Base-by-base conservation (phyloP, 2,888 invertebrate genomes). In the Cephus runcator region DNA sequence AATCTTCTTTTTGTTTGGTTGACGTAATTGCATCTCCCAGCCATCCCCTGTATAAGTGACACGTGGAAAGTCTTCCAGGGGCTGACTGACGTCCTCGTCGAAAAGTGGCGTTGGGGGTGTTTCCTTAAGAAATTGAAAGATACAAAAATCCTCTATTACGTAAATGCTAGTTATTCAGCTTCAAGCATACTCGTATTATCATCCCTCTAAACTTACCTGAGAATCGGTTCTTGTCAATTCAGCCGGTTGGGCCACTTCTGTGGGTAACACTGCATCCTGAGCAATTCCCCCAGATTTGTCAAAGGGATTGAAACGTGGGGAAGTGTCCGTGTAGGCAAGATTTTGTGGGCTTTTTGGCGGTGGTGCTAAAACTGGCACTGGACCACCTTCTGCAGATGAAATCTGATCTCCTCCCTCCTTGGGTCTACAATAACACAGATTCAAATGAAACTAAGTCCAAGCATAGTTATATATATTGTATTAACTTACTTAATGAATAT, bases 21-120 rank as follows among this genome's bases (percentile, higher is more conserved):
- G 98, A 2, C 99, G 94, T 76, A 99, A 92, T 85, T 98, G 97
- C 96, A 99, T 96, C 89, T 98, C 98, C 98, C 99, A 99, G 35
- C 98, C 98, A 34, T 97, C 95, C 0, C 96, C 97, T 0, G 92
- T 90, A 89, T 95, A 96, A 81, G 93, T 94, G 40, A 95, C 94
- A 75, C 98, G 94, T 12, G 98, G 97, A 92, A 98, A 99, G 76
- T 97, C 96, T 91, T 97, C 97, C 77, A 99, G 93, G 0, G 98
- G 98, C 91, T 96, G 95, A 0, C 98, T 97, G 73, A 97, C 95
- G 90, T 98, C 98, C 81, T 98, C 98, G 90, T 98, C 98, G 91
- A 96, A 98, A 35, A 98, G 93, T 15, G 98, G 98, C 15, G 98
- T 97, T n/a, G 97, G 96, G 56, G 97, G 97, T 3, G 96, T 96